Base-by-base conservation (phyloP, 2,888 invertebrate genomes). In the Tridacna gigas region DNA sequence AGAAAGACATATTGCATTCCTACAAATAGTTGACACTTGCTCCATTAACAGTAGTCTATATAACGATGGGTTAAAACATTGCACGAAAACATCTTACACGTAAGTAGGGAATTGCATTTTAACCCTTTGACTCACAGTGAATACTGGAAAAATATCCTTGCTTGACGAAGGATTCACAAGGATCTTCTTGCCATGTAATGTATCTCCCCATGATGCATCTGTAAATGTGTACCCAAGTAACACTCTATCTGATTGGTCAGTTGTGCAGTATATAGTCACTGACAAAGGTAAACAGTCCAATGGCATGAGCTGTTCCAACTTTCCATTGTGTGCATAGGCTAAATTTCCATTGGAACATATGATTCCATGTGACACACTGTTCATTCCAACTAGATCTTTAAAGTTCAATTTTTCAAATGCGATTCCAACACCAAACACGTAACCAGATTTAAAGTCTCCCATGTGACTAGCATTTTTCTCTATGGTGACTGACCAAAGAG, bases 401-500 rank as follows among this genome's bases (percentile, higher is more conserved):
- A 90, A 89, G 56, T 79, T 89, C 20, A 94, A 89, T 61, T 87
- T 84, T 28, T 91, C 91, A 18, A 88, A 89, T 2, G 93, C 88
- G 18, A 94, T 89, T 45, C 94, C 94, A 9, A 93, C 91, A 18
- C 93, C 94, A 85, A 94, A 94, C n/a, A 93, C 88, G 83, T 93
- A 94, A 20, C 93, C 93, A 61, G 90, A 85, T 67, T 90, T 91
- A 56, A 91, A 82, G 83, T 92, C 91, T 25, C 92, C 92, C 66
- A 91, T 89, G 65, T 93, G 92, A 77, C 89, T 90, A 22, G 90
- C 84, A 86, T 94, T 94, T 65, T 90, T 90, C 86, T 93, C 93
- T 2, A 94, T 86, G 18, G 92, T 91, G 25, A 94, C 91, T 0
- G 93, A 91, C 94, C 93, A 94, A 73, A 91, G 89, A 25, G 91